Conservation (phyloP, 2,113 vertebrate genomes). For the Sphyrna mokarran region DNA sequence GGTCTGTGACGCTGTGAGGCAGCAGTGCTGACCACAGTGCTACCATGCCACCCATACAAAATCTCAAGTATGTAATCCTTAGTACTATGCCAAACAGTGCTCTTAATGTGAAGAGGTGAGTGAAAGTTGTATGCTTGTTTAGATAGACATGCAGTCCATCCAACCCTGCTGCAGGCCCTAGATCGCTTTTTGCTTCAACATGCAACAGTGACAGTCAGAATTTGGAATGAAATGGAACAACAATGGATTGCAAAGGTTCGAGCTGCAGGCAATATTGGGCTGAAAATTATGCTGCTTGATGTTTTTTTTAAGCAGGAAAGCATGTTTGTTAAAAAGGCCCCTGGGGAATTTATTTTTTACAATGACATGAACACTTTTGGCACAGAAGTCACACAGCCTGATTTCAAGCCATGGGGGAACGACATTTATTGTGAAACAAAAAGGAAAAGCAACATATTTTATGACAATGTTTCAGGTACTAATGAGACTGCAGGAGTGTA, state of each 20-base stretch:
- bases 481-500: not conserved
- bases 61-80: not conserved
- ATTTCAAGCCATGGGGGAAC: not conserved
- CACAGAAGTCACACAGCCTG: not conserved
- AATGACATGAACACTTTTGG: not conserved
- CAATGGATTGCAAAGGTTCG: not conserved
- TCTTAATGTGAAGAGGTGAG: not conserved
- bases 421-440: not conserved
- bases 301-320: not conserved
- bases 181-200: not conserved
- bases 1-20: too few species aligned
- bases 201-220: not conserved
- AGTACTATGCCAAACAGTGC: not conserved
- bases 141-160: not conserved
- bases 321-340: not conserved
- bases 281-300: not conserved
- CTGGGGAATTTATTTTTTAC: not conserved
- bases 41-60: too few species aligned
- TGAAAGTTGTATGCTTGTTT: not conserved
- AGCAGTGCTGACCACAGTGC: too few species aligned
- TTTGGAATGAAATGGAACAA: not conserved
- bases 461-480: not conserved
- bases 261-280: not conserved
- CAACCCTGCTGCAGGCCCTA: not conserved
- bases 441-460: not conserved